phyloP scores from a whole-genome alignment of 2,113 vertebrate species.

The Bubalus kerabau region DNA sequence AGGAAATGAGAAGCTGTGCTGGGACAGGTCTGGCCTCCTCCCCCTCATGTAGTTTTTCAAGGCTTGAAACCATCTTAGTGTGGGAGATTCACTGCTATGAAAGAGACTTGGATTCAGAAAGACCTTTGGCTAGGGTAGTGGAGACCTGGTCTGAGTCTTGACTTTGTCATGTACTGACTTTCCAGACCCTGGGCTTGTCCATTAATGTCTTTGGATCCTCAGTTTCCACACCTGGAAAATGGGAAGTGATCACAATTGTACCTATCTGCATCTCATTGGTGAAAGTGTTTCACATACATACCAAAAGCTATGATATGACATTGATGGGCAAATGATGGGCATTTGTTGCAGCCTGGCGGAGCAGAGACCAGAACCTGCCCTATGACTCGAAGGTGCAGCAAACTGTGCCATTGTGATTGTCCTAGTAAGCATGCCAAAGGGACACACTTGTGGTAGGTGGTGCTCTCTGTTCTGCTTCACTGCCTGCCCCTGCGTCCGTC shows the following conservation, averaged over 20 bases:
- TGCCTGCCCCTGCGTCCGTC: rapidly evolving
- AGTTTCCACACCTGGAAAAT: not conserved
- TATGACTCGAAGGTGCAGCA: not conserved
- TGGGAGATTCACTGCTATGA: not conserved
- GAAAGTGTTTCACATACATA: not conserved
- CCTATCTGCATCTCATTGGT: not conserved
- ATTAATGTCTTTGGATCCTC: not conserved
- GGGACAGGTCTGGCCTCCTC: not conserved
- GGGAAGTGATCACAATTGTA: not conserved
- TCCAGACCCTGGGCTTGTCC: not conserved
- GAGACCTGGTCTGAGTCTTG: not conserved
- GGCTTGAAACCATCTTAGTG: not conserved
- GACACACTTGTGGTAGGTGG: not conserved
- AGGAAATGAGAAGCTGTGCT: not conserved
- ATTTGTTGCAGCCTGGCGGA: rapidly evolving
- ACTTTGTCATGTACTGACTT: not conserved
- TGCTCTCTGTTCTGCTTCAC: not conserved
- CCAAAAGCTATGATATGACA: too few relatives aligned
- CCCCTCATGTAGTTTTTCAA: not conserved
- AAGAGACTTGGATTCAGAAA: not conserved
- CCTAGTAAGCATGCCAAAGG: rapidly evolving
- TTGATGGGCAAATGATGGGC: too few relatives aligned
- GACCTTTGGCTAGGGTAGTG: too few relatives aligned
- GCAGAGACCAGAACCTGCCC: not conserved
- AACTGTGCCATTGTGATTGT: rapidly evolving